Evolutionary conservation across 2,797 vertebrate species (phyloP).

Genomic region (Hapalemur alaotrensis): DNA sequence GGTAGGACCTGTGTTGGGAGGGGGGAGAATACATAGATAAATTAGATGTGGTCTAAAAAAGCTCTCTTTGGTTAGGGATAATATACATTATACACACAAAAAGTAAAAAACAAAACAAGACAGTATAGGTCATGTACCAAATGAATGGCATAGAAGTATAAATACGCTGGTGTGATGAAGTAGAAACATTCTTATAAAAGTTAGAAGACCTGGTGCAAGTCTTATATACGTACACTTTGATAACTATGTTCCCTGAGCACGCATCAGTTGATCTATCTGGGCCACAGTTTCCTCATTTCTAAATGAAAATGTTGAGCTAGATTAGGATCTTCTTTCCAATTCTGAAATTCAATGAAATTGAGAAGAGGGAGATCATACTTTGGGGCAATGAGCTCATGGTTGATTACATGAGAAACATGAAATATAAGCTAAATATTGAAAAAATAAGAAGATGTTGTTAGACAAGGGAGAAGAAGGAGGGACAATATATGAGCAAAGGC

Average conservation of each 20-base stretch:
- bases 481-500: background rate
- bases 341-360: slow-evolving; percentile 19
- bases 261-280: background rate
- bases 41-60: background rate
- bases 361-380: background rate
- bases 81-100: background rate
- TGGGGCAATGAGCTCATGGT: background rate
- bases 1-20: background rate
- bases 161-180: background rate
- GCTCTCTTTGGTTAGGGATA: background rate
- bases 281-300: background rate
- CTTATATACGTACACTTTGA: background rate
- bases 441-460: background rate
- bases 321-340: background rate
- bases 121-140: background rate
- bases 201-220: background rate
- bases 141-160: background rate
- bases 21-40: background rate
- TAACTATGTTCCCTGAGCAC: background rate
- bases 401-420: background rate
- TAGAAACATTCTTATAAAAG: background rate
- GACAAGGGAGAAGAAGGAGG: background rate
- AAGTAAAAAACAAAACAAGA: background rate
- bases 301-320: background rate
- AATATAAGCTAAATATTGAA: background rate